Evolutionary conservation across 2,797 vertebrate species (phyloP).

Genomic region (Xenops minutus): DNA sequence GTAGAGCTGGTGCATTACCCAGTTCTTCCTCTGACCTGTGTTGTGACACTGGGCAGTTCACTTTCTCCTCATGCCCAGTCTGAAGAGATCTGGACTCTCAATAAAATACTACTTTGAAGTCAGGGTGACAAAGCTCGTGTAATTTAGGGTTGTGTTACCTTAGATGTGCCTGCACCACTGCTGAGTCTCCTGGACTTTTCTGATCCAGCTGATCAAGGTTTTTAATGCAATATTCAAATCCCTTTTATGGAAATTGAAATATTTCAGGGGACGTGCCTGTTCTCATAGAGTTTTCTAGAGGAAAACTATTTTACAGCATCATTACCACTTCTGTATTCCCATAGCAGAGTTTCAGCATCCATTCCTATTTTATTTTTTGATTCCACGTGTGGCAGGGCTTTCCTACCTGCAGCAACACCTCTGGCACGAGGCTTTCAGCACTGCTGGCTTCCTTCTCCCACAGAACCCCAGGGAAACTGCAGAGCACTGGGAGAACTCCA

Average conservation of each 20-base stretch:
- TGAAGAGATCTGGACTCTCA: neutral
- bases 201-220: neutral
- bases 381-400: neutral
- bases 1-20: no score
- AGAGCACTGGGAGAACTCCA: neutral
- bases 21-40: neutral
- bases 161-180: no score
- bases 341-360: neutral
- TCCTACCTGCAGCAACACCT: neutral
- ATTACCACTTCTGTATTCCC: neutral
- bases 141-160: neutral
- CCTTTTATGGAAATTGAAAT: neutral
- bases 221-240: neutral
- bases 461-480: neutral
- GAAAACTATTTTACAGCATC: neutral
- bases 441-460: neutral
- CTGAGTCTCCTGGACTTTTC: neutral
- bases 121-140: neutral
- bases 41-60: neutral
- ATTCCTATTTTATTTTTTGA: neutral
- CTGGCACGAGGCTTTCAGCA: neutral
- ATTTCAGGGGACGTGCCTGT: neutral
- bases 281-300: neutral
- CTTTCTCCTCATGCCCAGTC: fast-evolving
- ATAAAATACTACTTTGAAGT: neutral